Evolutionary conservation across 2,797 vertebrate species (phyloP), one percentile per base, ranked within the genome.

Genomic region (Tangara arthus): DNA sequence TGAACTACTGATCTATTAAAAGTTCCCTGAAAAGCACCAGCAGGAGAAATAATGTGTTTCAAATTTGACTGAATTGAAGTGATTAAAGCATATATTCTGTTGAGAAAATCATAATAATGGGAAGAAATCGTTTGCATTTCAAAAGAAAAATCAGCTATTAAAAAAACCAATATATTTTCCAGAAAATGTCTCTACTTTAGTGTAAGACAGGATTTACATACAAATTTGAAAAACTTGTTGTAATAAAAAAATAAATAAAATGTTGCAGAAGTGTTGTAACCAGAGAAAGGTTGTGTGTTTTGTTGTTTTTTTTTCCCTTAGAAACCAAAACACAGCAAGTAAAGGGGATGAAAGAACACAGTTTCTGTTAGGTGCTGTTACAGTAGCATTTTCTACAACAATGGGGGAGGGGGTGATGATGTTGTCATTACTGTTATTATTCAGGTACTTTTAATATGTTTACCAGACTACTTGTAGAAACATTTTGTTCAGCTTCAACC

Each of bases 21-120:
- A 63, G 8, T 56, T 76, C 27, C 44, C 37, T 63, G 53, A 72
- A 94, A 92, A 81, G 2, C 19, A 68, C 30, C 87, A 91, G 30
- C 30, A 80, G 42, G 41, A 91, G 41, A 81, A 88, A 75, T 68
- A 88, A 79, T 90, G 8, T 9, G 24, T 76, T 89, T 79, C 66
- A 76, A 91, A 89, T 56, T 66, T 78, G 9, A 34, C 15, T 26
- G 53, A 64, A 85, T 9, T 75, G 70, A 68, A 81, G 47, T 64
- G 2, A 84, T 53, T 77, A 44, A 80, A 46, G 23, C 32, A 44
- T 37, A 14, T 32, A 57, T 39, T 82, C 27, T 66, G 3, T 37
- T 83, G 37, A 57, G 50, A 81, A 93, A 92, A 70, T 68, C 13
- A 3, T 65, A 55, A 55, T 82, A 80, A 72, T 35, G 56, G 18